These are phyloP conservation scores for Xiphias gladius DNA, from an alignment of 2,113 vertebrate species.

Conservation along the genomic window DNA sequence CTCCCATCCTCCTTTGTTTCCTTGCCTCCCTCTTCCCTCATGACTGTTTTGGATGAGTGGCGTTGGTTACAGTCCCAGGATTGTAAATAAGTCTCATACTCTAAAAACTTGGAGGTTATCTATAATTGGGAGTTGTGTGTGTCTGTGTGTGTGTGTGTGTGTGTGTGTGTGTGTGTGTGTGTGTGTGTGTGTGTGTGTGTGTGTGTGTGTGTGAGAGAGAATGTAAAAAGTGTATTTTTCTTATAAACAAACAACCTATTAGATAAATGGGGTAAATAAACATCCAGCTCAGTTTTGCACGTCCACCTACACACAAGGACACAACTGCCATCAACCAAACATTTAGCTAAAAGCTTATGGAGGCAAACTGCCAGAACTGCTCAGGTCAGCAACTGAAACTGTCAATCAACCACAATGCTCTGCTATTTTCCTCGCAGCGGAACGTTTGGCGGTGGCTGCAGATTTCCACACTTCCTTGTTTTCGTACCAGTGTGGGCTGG, in stretches of 20 bases:
- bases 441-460: slow-evolving; percentile 44
- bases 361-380: slow-evolving; percentile 19
- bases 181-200: not conserved
- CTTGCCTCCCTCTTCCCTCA: not conserved
- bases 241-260: slow-evolving; percentile 28
- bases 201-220: slow-evolving; percentile 3
- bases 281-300: slow-evolving; percentile 7
- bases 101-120: slow-evolving; percentile 35
- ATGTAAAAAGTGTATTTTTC: slow-evolving; percentile 38
- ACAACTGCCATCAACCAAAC: not conserved
- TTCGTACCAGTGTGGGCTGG: slow-evolving; percentile 8
- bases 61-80: slow-evolving; percentile 20
- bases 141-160: not conserved
- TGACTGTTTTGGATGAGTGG: not conserved
- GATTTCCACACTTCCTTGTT: slow-evolving; percentile 42
- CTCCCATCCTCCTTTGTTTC: not conserved
- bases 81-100: slow-evolving; percentile 16
- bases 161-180: slow-evolving; percentile 4
- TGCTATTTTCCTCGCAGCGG: not conserved
- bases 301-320: slow-evolving; percentile 47
- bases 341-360: slow-evolving; percentile 44
- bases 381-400: not conserved
- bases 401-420: slow-evolving; percentile 29
- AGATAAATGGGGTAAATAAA: slow-evolving; percentile 40
- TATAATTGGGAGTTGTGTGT: slow-evolving; percentile 14